These are phyloP conservation scores for Hermetia illucens DNA, from an alignment of 1,140 invertebrate species.

Conservation along the genomic window DNA sequence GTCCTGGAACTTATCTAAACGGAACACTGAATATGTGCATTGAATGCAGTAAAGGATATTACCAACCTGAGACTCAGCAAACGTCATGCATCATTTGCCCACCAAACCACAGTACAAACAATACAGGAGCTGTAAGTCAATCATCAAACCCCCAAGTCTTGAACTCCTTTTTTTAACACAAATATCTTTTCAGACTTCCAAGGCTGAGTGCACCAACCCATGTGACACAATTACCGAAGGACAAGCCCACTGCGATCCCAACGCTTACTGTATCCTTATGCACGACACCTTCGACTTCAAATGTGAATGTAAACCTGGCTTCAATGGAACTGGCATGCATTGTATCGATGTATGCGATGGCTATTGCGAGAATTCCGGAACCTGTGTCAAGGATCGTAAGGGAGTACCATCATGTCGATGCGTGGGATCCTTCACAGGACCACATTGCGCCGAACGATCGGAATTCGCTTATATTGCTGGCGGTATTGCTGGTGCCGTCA, in stretches of 20 bases:
- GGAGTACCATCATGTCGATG: slow-evolving; percentile 77
- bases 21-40: slow-evolving; percentile 71
- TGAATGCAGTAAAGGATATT: slow-evolving; percentile 81
- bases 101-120: slow-evolving; percentile 81
- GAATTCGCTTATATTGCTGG: slow-evolving; percentile 90
- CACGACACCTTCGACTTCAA: slow-evolving; percentile 74
- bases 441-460: slow-evolving; percentile 76
- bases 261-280: slow-evolving; percentile 78
- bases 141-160: slow-evolving; percentile 15
- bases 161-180: slow-evolving; percentile 32
- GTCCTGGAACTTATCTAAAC: slow-evolving; percentile 70
- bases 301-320: slow-evolving; percentile 89
- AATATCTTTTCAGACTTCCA: slow-evolving; percentile 30
- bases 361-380: slow-evolving; percentile 83
- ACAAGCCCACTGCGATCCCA: slow-evolving; percentile 69
- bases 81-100: slow-evolving; percentile 78
- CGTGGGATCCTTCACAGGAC: slow-evolving; percentile 83
- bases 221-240: slow-evolving; percentile 58
- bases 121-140: slow-evolving; percentile 55
- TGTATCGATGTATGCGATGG: slow-evolving; percentile 76
- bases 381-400: slow-evolving; percentile 72
- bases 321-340: slow-evolving; percentile 71
- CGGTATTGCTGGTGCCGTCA: slow-evolving; percentile 79
- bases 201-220: slow-evolving; percentile 80
- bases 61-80: slow-evolving; percentile 83